Evolutionary conservation across 64 coral and sea anemone genomes (phyloP), one percentile per base, ranked within the genome.

Genomic region (Montipora capricornis): DNA sequence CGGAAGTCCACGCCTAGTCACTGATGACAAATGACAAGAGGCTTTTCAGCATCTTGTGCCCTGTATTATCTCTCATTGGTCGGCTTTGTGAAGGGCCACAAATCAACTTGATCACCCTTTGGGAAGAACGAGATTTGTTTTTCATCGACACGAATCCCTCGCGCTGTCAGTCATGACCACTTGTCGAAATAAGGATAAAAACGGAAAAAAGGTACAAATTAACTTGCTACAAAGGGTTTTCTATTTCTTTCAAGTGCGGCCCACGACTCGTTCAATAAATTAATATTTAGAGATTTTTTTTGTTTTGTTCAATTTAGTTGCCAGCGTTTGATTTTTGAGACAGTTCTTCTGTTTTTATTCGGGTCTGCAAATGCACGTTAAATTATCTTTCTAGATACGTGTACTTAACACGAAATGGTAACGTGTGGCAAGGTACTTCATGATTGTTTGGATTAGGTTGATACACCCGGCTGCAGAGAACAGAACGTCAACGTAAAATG

Each of bases 1-100:
- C 96, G 96, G 96, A 98, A 91, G 96, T 98, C 83, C 95, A 93
- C 96, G 80, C 96, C 96, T 89, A 87, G 89, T 76, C 91, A 84
- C 87, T 91, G 96, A 89, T 91, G 96, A 95, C 96, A 96, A 92
- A 75, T 85, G 89, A 92, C 89, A 98, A 93, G 78, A 98, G 86
- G 84, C 88, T 90, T 95, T 95, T 90, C 76, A 81, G 75, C 88
- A 90, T 90, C 20, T 44, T 66, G 78, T 78, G 80, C 19, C 67
- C 60, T 67, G 51, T 95, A 93, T 84, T 93, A 74, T 79, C 67
- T 98, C 62, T 88, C 69, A 98, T 98, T 98, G 96, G 96, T 88
- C 69, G 75, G 82, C 86, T 77, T 52, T 73, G 74, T 92, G 82
- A 95, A 75, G 87, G 91, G 91, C 92, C 87, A 74, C 82, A 97